Percentiles rank a stretch among this genome's conserved stretches.
Evolutionary conservation across 92 coral and sea anemone genomes (phyloP).

Genomic region (Nematostella vectensis): DNA sequence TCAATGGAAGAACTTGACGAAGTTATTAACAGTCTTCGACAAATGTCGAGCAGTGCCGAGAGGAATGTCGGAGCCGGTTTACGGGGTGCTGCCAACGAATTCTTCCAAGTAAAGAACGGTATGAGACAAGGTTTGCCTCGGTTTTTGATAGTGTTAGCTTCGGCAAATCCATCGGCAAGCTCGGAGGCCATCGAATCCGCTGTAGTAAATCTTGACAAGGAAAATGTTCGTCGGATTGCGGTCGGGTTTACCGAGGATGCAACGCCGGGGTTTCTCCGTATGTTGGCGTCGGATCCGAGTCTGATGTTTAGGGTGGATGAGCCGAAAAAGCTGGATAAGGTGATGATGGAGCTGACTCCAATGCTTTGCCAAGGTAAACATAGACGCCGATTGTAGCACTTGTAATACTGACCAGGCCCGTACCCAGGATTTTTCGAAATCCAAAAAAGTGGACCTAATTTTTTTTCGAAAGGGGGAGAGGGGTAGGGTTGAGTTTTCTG

Average conservation of each 20-base stretch:
- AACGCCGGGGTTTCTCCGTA: not conserved
- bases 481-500: no score
- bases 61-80: not conserved
- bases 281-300: not conserved
- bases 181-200: not conserved
- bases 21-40: not conserved
- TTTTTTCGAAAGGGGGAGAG: no score
- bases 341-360: not conserved
- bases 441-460: no score
- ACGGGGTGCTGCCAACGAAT: not conserved
- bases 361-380: not conserved
- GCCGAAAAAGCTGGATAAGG: not conserved
- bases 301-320: not conserved
- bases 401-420: no score
- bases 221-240: not conserved
- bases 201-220: not conserved
- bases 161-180: not conserved
- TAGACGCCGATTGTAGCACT: no score
- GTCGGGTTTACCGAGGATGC: conserved; percentile 1
- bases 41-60: not conserved
- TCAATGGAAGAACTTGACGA: not conserved
- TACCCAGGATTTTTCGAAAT: no score
- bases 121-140: conserved; percentile 3
- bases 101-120: not conserved
- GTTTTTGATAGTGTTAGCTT: not conserved